phyloP scores from a whole-genome alignment of 2,888 invertebrate genomes.

The Eilema caniola region DNA sequence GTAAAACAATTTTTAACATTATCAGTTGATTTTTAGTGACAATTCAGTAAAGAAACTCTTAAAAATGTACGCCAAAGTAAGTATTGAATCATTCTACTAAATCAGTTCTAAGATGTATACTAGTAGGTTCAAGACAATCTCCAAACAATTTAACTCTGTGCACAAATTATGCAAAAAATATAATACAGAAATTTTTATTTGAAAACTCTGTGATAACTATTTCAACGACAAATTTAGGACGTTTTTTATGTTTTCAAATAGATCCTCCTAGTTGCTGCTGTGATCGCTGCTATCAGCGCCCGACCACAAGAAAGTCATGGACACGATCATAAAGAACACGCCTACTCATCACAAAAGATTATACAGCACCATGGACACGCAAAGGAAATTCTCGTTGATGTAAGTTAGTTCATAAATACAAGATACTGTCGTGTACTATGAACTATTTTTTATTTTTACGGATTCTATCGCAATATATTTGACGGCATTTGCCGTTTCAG shows the following conservation, averaged over 20 bases:
- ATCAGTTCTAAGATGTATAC: not conserved
- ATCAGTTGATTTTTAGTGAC: slow-evolving; percentile 16
- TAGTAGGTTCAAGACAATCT: too few species aligned
- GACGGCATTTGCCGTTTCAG: too few species aligned
- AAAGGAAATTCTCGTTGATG: slow-evolving; percentile 32
- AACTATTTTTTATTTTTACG: too few species aligned
- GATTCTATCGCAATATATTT: too few species aligned
- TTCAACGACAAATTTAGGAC: not conserved
- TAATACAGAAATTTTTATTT: too few species aligned
- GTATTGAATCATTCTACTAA: slow-evolving; percentile 8
- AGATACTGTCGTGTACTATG: too few species aligned
- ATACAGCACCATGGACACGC: slow-evolving; percentile 62
- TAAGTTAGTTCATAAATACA: not conserved
- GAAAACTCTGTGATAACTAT: not conserved
- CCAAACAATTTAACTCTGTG: too few species aligned
- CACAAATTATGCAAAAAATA: too few species aligned
- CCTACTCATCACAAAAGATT: slow-evolving; percentile 60
- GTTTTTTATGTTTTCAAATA: slow-evolving; percentile 21
- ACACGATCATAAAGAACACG: slow-evolving; percentile 54
- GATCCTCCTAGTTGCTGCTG: slow-evolving; percentile 46
- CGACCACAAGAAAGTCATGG: slow-evolving; percentile 44
- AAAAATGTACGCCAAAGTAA: slow-evolving; percentile 30
- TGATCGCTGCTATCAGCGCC: slow-evolving; percentile 48
- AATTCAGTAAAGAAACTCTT: not conserved
- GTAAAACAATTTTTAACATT: not conserved